A percentile compares a stretch with the other conserved stretches of the same genome.
Conservation (phyloP, 2,797 vertebrate species). For the Sebastes kiyomatsui region DNA sequence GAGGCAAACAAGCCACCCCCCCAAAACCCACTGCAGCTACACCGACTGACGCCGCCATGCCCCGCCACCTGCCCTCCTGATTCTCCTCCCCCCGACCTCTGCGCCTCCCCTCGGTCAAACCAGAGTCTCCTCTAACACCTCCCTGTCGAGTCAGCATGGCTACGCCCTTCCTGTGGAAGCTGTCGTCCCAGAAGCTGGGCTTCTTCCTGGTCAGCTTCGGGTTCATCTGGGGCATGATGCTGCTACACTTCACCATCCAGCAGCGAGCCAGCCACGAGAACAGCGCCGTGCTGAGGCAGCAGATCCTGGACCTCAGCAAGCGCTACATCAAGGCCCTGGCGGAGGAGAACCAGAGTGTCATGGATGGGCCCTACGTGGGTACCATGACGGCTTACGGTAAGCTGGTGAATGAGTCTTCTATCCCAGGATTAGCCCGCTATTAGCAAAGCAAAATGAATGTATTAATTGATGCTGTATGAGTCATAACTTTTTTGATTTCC, state of each 20-base stretch:
- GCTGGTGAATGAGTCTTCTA: background rate
- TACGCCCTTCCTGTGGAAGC: conserved; percentile 92
- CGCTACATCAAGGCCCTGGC: conserved; percentile 97
- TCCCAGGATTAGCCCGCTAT: background rate
- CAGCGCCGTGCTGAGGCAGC: conserved; percentile 94
- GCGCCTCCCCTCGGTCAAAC: conserved; percentile 3
- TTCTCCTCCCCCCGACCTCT: background rate
- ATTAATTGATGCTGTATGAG: background rate
- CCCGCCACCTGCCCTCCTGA: conserved; percentile 70
- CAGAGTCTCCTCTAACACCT: conserved; percentile 1
- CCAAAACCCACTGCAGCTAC: conserved; percentile 2
- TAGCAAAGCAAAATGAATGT: background rate
- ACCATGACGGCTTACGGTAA: conserved; percentile 99
- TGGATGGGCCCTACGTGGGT: conserved; percentile 97
- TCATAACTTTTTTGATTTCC: background rate
- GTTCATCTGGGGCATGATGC: conserved; percentile 99
- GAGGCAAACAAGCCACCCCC: conserved; percentile 33
- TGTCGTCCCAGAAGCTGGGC: conserved; percentile 98
- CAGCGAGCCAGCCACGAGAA: conserved; percentile 95
- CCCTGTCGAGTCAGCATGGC: conserved; percentile 84
- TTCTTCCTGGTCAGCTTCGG: conserved; percentile 99
- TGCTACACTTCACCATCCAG: conserved; percentile 99
- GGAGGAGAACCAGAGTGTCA: conserved; percentile 96
- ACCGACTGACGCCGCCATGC: conserved; percentile 62
- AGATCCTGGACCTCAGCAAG: conserved; percentile 99